These are phyloP conservation scores for Xenopus laevis DNA, from an alignment of 2,113 vertebrate species.

Conservation along the genomic window DNA sequence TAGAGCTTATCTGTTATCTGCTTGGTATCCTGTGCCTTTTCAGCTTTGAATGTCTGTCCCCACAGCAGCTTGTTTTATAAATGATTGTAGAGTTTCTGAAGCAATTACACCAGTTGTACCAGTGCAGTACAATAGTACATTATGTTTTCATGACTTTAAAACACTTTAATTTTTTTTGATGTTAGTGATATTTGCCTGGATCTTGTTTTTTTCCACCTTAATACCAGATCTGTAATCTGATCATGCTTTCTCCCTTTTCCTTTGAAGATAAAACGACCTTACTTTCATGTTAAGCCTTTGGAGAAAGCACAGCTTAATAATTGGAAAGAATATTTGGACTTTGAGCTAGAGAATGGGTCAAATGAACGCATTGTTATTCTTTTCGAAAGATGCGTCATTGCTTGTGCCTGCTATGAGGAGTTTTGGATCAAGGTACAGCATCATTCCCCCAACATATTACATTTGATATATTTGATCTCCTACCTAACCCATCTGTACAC, in stretches of 20 bases:
- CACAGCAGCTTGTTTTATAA: too few relatives aligned
- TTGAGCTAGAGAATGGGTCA: slow-evolving; percentile 95
- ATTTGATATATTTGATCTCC: slow-evolving; percentile 63
- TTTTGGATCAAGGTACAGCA: slow-evolving; percentile 96
- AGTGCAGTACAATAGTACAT: too few relatives aligned
- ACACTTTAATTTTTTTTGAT: too few relatives aligned
- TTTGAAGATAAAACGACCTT: slow-evolving; percentile 91
- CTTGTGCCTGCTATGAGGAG: slow-evolving; percentile 98
- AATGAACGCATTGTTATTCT: slow-evolving; percentile 95
- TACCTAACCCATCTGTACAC: slow-evolving; percentile 94
- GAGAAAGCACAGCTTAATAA: slow-evolving; percentile 97
- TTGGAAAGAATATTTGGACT: slow-evolving; percentile 99
- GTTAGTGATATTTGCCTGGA: not conserved
- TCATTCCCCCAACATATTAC: slow-evolving; percentile 46
- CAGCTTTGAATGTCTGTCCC: too few relatives aligned
- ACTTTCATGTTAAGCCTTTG: slow-evolving; percentile 96
- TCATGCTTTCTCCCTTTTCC: not conserved
- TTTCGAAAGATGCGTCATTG: slow-evolving; percentile 97
- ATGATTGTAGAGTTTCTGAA: too few relatives aligned
- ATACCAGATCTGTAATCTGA: not conserved
- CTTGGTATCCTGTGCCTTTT: too few relatives aligned
- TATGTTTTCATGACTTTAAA: too few relatives aligned
- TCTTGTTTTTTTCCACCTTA: not conserved
- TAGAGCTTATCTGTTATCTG: too few relatives aligned
- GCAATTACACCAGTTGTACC: too few relatives aligned